Percentiles rank a stretch among this genome's conserved stretches.
Conservation (phyloP, 2,888 invertebrate species). For the Emesis castigata region DNA sequence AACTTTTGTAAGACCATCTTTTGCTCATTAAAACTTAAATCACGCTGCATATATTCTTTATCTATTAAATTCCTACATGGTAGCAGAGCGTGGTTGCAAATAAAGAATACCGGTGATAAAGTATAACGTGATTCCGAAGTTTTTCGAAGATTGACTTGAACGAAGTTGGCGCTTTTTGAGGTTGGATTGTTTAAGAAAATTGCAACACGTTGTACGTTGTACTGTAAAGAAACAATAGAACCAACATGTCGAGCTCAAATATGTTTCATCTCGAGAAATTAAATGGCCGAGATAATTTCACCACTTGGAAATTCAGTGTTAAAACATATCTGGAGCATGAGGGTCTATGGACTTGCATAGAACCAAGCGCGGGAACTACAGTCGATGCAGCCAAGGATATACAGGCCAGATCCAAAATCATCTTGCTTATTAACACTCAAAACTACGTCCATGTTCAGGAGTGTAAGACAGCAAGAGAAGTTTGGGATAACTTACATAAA, state of each 20-base stretch:
- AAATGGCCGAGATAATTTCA: slow-evolving; percentile 6
- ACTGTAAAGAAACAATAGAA: background rate
- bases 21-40: too few relatives aligned
- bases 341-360: slow-evolving; percentile 3
- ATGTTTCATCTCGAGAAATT: slow-evolving; percentile 10
- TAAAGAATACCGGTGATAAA: background rate
- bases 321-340: slow-evolving; percentile 8
- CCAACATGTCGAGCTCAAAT: background rate
- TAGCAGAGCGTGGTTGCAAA: background rate
- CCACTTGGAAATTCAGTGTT: slow-evolving; percentile 2
- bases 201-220: background rate
- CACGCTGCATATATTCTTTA: background rate
- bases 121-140: background rate
- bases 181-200: background rate
- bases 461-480: slow-evolving; percentile 47
- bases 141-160: background rate
- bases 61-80: background rate
- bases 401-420: background rate
- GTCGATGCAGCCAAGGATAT: slow-evolving; percentile 2
- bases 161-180: background rate
- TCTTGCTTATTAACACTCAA: slow-evolving; percentile 1
- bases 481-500: slow-evolving; percentile 46
- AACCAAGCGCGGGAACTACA: background rate
- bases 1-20: background rate
- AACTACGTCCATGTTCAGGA: slow-evolving; percentile 55